phyloP scores from a whole-genome alignment of 2,797 vertebrate species.

The Notolepis coatsorum region DNA sequence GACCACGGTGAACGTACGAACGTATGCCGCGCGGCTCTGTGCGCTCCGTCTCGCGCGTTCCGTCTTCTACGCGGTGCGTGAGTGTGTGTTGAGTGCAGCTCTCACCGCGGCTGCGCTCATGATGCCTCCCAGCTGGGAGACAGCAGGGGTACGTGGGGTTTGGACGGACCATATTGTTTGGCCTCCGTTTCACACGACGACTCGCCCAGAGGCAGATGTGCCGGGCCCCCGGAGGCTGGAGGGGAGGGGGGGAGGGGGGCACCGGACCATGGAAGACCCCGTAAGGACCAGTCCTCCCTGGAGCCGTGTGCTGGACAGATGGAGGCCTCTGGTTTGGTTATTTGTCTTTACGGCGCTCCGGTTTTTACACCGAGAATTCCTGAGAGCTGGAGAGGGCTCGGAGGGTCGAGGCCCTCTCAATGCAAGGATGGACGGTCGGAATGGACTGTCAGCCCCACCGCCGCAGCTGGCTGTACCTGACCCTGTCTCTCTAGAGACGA shows the following conservation, averaged over 20 bases:
- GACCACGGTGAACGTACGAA: not conserved
- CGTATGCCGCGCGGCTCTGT: not conserved
- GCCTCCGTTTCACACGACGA: conserved; percentile 12
- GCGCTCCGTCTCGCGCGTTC: not conserved
- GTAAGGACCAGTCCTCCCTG: conserved; percentile 3
- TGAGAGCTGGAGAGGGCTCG: conserved; percentile 5
- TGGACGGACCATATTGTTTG: conserved; percentile 29
- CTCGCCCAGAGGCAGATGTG: not conserved
- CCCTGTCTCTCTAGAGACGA: not conserved
- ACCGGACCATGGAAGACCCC: conserved; percentile 21
- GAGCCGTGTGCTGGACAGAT: conserved; percentile 71
- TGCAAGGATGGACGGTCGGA: conserved; percentile 18
- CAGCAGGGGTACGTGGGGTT: conserved; percentile 22
- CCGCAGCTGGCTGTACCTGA: not conserved
- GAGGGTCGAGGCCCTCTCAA: conserved; percentile 14
- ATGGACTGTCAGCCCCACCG: conserved; percentile 18
- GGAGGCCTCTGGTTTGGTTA: conserved; percentile 37
- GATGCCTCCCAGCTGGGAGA: conserved; percentile 15
- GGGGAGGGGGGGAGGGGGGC: not conserved
- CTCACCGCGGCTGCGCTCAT: not conserved
- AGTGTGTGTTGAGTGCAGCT: not conserved
- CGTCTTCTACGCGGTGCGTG: not conserved
- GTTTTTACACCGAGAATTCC: conserved; percentile 39
- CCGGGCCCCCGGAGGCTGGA: not conserved
- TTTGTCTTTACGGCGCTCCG: conserved; percentile 63